Conservation (phyloP, 2,797 vertebrate genomes). For the Peromyscus nudipes region DNA sequence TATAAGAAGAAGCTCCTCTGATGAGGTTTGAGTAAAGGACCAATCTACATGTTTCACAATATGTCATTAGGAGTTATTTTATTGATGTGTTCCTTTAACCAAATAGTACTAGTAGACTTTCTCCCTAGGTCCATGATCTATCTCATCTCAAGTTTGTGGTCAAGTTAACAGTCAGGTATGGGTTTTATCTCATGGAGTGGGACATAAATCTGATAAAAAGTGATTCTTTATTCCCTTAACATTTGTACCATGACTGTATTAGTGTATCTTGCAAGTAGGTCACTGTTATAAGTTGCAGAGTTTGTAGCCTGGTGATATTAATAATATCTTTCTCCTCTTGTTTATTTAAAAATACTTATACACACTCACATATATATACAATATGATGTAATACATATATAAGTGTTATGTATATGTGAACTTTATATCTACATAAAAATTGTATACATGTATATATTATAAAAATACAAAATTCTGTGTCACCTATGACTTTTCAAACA, state of each 20-base stretch:
- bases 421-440: background rate
- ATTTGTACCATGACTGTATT: background rate
- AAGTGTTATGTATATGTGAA: background rate
- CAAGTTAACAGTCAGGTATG: background rate
- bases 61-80: background rate
- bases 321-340: background rate
- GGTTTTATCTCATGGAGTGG: background rate
- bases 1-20: background rate
- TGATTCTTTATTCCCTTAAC: background rate
- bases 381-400: background rate
- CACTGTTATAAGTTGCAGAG: background rate
- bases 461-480: background rate
- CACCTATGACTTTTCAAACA: background rate
- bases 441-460: background rate
- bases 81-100: background rate
- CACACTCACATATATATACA: background rate
- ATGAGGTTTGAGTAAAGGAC: no score
- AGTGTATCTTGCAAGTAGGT: background rate
- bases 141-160: background rate
- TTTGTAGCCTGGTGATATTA: background rate
- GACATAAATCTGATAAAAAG: background rate
- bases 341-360: background rate
- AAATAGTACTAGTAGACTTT: background rate
- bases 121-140: background rate
- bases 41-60: background rate